Evolutionary conservation across 2,797 vertebrate species (phyloP).

Genomic region (Peromyscus eremicus): DNA sequence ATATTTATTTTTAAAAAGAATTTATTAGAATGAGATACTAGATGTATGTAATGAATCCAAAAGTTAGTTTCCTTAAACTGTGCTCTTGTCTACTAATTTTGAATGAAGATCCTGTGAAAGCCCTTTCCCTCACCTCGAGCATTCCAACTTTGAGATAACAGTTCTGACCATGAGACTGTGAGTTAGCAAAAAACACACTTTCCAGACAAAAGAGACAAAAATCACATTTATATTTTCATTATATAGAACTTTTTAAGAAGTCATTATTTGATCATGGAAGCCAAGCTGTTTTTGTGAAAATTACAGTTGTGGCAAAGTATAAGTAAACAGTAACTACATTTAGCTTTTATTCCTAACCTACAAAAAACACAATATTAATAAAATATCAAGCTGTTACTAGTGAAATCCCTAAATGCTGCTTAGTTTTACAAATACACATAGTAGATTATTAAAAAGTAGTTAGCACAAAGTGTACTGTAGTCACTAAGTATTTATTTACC

Average conservation of each 20-base stretch:
- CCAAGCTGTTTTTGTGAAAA: constrained; percentile 5
- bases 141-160: neutral
- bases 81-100: neutral
- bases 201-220: neutral
- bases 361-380: constrained; percentile 40
- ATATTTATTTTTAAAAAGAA: neutral
- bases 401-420: constrained; percentile 66
- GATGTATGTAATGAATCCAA: neutral
- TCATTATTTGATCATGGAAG: neutral
- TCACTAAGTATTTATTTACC: constrained; percentile 70
- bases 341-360: constrained; percentile 49
- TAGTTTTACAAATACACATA: constrained; percentile 47
- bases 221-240: constrained; percentile 14
- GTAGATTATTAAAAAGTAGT: constrained; percentile 78
- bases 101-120: neutral
- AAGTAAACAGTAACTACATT: constrained; percentile 22
- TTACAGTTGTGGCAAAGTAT: neutral
- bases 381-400: constrained; percentile 50
- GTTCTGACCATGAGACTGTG: neutral
- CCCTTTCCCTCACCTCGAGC: neutral
- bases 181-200: neutral
- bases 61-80: neutral
- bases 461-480: constrained; percentile 56
- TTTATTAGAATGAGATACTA: constrained; percentile 24
- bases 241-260: neutral